phyloP scores from a whole-genome alignment of 2,797 vertebrate genomes.

The Gymnopithys bicolor region DNA sequence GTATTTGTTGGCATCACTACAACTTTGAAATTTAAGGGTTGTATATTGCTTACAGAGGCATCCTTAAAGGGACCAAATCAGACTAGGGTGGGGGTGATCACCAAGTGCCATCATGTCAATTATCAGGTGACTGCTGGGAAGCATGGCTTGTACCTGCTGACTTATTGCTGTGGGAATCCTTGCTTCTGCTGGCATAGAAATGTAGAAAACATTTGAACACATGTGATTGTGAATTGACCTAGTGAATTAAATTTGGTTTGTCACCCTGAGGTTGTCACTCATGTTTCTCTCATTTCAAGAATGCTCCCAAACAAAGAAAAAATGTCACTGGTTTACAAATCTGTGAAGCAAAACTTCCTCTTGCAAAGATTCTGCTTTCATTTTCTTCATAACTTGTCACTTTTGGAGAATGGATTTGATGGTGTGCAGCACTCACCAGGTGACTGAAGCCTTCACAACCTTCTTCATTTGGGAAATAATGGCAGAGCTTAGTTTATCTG shows the following conservation, averaged over 20 bases:
- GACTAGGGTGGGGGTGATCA: background rate
- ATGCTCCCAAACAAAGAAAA: background rate
- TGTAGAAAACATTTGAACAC: fast-evolving
- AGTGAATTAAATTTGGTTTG: background rate
- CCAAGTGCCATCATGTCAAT: background rate
- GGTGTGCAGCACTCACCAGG: background rate
- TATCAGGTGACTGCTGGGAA: background rate
- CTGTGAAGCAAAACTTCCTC: background rate
- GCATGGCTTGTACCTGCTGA: background rate
- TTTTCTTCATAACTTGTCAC: background rate
- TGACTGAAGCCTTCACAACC: background rate
- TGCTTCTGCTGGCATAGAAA: background rate
- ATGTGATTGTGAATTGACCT: background rate
- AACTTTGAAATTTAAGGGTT: background rate
- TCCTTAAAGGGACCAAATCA: background rate
- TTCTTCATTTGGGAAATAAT: background rate
- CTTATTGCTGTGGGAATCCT: background rate
- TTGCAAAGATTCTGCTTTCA: background rate
- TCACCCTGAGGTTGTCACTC: background rate
- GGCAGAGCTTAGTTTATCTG: background rate
- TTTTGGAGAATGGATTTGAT: background rate
- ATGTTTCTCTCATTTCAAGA: background rate
- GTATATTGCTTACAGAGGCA: background rate
- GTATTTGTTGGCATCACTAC: background rate
- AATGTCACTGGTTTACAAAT: background rate